Evolutionary conservation across 2,797 vertebrate genomes (phyloP).

Genomic region (Sebastes miniatus): DNA sequence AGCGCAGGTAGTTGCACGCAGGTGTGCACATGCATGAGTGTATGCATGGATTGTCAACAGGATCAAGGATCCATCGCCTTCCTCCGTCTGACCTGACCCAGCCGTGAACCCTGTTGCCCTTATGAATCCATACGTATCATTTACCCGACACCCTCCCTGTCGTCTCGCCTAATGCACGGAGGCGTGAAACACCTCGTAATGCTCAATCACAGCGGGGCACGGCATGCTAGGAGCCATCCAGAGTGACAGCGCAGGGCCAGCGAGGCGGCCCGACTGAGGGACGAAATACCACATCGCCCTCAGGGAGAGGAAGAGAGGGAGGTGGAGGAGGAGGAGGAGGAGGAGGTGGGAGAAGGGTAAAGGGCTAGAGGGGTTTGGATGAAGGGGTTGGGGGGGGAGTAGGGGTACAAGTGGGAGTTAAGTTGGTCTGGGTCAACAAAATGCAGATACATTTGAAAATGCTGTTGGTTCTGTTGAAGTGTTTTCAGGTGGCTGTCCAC

Average conservation of each 20-base stretch:
- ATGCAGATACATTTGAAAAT: not conserved
- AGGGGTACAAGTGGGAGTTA: slow-evolving; percentile 17
- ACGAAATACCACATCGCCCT: slow-evolving; percentile 73
- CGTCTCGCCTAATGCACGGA: slow-evolving; percentile 85
- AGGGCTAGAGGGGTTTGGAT: slow-evolving; percentile 21
- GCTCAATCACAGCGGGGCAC: slow-evolving; percentile 86
- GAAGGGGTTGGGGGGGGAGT: not conserved
- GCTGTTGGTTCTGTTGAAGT: not conserved
- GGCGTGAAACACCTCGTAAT: slow-evolving; percentile 89
- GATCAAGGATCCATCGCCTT: not conserved
- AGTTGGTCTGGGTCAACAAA: not conserved
- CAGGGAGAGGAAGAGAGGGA: slow-evolving; percentile 59
- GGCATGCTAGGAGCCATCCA: slow-evolving; percentile 68
- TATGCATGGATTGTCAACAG: slow-evolving; percentile 30
- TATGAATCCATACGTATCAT: slow-evolving; percentile 84
- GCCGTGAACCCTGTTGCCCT: slow-evolving; percentile 82
- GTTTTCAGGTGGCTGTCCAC: not conserved
- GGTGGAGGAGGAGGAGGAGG: slow-evolving; percentile 19
- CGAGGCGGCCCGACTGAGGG: slow-evolving; percentile 50
- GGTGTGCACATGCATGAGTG: slow-evolving; percentile 16
- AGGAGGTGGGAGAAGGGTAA: slow-evolving; percentile 27
- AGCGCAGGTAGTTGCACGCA: slow-evolving; percentile 9
- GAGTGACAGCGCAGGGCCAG: slow-evolving; percentile 70
- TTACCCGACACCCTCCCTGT: slow-evolving; percentile 79
- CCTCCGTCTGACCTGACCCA: slow-evolving; percentile 80